Percentiles rank a stretch among this genome's conserved stretches.
phyloP scores from a whole-genome alignment of 2,888 invertebrate species.

The Isoperla grammatica region DNA sequence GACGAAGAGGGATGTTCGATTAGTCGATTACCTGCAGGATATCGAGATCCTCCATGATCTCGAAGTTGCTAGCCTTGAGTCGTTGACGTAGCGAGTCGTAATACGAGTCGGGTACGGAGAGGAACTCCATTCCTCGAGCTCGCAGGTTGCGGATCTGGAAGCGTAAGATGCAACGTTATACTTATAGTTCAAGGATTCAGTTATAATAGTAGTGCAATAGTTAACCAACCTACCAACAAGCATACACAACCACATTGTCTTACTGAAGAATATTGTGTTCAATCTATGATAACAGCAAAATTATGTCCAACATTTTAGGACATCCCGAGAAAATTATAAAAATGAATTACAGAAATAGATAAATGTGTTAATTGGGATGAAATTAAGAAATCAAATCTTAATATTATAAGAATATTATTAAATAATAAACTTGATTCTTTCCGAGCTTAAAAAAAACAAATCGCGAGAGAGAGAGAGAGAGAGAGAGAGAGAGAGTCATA shows the following conservation, averaged over 20 bases:
- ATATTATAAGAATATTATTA: background rate
- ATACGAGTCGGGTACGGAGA: conserved; percentile 84
- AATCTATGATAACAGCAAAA: background rate
- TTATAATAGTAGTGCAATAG: conserved; percentile 13
- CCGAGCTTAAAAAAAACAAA: too few relatives aligned
- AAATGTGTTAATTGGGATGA: too few relatives aligned
- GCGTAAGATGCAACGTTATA: conserved; percentile 19
- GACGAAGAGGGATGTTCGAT: too few relatives aligned
- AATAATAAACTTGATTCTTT: background rate
- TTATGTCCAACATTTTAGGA: too few relatives aligned
- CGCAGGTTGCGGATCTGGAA: conserved; percentile 64
- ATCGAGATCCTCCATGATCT: conserved; percentile 79
- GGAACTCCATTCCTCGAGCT: conserved; percentile 82
- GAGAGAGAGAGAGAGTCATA: too few relatives aligned
- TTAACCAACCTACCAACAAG: background rate
- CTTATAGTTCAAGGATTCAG: conserved; percentile 5
- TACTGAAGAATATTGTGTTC: background rate
- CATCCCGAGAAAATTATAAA: too few relatives aligned
- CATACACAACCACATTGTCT: background rate
- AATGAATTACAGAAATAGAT: too few relatives aligned
- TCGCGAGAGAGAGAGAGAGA: too few relatives aligned
- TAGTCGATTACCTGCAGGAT: conserved; percentile 50
- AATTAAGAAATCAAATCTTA: background rate
- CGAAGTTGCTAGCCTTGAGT: conserved; percentile 68
- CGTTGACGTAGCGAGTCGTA: conserved; percentile 77